Evolutionary conservation across 2,888 invertebrate genomes (phyloP), one percentile per base, ranked within the genome.

Genomic region (Phrixothrix hirtus): DNA sequence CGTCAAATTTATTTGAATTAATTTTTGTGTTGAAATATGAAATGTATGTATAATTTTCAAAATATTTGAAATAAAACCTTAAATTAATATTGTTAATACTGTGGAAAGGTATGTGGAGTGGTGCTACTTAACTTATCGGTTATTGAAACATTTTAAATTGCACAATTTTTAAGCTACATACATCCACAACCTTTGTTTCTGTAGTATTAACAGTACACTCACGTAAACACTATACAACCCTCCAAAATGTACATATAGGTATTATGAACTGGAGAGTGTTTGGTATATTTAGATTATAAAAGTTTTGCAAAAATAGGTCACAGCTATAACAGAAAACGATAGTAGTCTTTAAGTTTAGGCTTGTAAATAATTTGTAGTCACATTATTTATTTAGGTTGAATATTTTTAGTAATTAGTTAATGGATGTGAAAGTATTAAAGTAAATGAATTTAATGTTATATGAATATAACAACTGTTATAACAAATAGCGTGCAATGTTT

Each of bases 341-440:
- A n/a, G n/a, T 21, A 21, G 21, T 21, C 7, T 21, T 36, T 21
- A 21, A n/a, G 6, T 17, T 21, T 21, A 36, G n/a, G n/a, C 12
- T 38, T 38, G 41, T 41, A 41, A 29, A 41, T 41, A 51, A 36
- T 37, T 37, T 14, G 35, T 47, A 31, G 31, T 26, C 10, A 38
- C 36, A 43, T 49, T 50, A 51, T 51, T 51, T 51, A 52, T 52
- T 52, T 46, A 52, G 52, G 34, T 35, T 26, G 10, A 21, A 21
- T 21, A 38, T 5, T 38, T 31, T 5, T 7, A 30, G 30, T 7
- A 21, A 7, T 29, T 44, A 44, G 44, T 16, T 36, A 36, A 26
- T 57, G 57, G 35, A 45, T 57, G 53, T 57, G 53, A 46, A 45
- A 47, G 57, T 57, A 57, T 57, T 57, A 21, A 53, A 30, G 35